Evolutionary conservation across 2,797 vertebrate species (phyloP), one percentile per base, ranked within the genome.

Genomic region (Thripadectes ignobilis): DNA sequence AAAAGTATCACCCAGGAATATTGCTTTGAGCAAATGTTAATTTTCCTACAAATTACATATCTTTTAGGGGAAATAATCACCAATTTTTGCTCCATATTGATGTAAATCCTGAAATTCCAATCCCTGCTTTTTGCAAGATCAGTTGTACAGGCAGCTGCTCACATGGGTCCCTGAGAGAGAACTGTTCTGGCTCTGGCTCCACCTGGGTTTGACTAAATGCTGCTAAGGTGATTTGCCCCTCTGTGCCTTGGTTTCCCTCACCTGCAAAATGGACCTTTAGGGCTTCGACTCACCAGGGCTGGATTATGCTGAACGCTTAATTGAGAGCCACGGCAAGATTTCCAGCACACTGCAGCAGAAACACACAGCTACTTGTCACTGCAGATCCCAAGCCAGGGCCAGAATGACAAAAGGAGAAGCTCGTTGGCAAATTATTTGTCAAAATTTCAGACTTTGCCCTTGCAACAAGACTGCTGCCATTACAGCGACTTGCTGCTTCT

Each of bases 371-470:
- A 29, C 23, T 81, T 13, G 27, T 20, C 48, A 38, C 12, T 51
- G 29, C 58, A 36, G 11, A 10, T 39, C 52, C 65, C 29, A 41
- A 55, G 9, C 34, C 48, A 17, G 0, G 0, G 36, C 27, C 66
- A 84, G 43, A 39, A 52, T 2, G 11, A 38, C 71, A 38, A 66
- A 92, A 69, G 46, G 26, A 26, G 10, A 41, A 89, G 26, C 19
- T 2, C 0, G 27, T 5, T 48, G 43, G 80, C 55, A 62, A 83
- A 65, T 66, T 72, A 91, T 92, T 73, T 63, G 29, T 74, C 2
- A 3, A 63, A 75, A 85, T 85, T 59, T 77, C n/a, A 48, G 54
- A 45, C 68, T 89, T 77, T 71, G 20, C 21, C 65, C 54, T 43
- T 65, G 49, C 15, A 43, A 7, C 7, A n/a, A 30, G 38, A 34